These are phyloP conservation scores for Coregonus sp. DNA, from an alignment of 2,797 vertebrate genomes.

Conservation along the genomic window DNA sequence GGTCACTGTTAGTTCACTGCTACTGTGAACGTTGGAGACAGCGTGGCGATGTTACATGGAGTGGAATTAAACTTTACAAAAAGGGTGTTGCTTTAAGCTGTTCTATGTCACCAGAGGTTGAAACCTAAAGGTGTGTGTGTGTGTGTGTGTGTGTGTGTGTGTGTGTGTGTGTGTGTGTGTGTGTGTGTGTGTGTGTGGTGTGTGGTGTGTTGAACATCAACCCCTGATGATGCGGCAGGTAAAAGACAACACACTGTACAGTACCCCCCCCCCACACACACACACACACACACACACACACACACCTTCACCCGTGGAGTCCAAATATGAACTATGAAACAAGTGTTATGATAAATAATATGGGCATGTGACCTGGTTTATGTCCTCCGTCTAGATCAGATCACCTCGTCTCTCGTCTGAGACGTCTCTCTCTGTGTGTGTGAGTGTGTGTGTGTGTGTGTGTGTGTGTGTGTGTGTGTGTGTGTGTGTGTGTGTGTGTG, in stretches of 20 bases:
- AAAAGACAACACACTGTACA: background rate
- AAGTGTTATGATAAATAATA: constrained; percentile 24
- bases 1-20: no score
- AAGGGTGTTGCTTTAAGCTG: background rate
- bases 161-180: no score
- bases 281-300: background rate
- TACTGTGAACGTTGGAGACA: background rate
- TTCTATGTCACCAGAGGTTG: no score
- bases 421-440: background rate
- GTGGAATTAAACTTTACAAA: background rate
- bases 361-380: constrained; percentile 18
- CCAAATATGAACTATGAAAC: constrained; percentile 6
- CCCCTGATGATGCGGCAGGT: background rate
- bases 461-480: no score
- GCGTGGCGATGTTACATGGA: background rate
- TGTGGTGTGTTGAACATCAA: no score
- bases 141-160: no score
- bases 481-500: background rate
- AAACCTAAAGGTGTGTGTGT: background rate
- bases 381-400: constrained; percentile 26
- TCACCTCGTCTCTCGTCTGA: constrained; percentile 12
- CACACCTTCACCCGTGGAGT: background rate
- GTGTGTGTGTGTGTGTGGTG: no score
- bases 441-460: no score
- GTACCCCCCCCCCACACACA: background rate